Conservation (phyloP, 2,113 vertebrate genomes). For the Gobius niger region DNA sequence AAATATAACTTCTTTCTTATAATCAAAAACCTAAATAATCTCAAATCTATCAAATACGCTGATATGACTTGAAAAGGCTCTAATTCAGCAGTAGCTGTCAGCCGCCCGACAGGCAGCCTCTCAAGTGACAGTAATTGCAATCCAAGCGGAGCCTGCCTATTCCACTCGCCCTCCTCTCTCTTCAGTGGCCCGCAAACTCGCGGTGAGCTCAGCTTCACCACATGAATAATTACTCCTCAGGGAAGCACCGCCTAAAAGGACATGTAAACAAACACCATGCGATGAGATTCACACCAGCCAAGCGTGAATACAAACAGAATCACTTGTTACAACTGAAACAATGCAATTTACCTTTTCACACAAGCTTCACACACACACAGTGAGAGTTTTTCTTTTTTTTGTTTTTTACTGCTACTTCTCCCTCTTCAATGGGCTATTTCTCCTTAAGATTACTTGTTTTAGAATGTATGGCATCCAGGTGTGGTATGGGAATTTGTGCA, state of each 20-base stretch:
- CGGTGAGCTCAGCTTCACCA: conserved; percentile 45
- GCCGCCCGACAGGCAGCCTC: conserved; percentile 24
- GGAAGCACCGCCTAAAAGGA: conserved; percentile 29
- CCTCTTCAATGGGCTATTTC: no score
- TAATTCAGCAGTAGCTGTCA: conserved; percentile 42
- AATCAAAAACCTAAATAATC: not conserved
- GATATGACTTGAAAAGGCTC: conserved; percentile 23
- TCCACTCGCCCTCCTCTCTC: conserved; percentile 32
- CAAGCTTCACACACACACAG: no score
- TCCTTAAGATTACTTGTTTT: no score
- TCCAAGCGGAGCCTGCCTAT: conserved; percentile 26
- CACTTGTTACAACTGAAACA: not conserved
- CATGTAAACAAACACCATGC: conserved; percentile 18
- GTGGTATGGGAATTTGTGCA: no score
- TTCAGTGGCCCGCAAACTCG: conserved; percentile 58
- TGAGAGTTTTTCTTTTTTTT: no score
- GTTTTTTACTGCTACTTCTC: no score
- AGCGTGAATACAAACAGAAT: conserved; percentile 1
- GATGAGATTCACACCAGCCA: conserved; percentile 1
- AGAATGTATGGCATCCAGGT: no score
- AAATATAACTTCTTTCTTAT: not conserved
- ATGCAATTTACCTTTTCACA: not conserved
- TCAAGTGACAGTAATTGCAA: conserved; percentile 46
- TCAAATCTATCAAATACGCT: not conserved
- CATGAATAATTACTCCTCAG: conserved; percentile 51